These are phyloP conservation scores for Hippolais icterina DNA, from an alignment of 2,113 vertebrate species.

Conservation along the genomic window DNA sequence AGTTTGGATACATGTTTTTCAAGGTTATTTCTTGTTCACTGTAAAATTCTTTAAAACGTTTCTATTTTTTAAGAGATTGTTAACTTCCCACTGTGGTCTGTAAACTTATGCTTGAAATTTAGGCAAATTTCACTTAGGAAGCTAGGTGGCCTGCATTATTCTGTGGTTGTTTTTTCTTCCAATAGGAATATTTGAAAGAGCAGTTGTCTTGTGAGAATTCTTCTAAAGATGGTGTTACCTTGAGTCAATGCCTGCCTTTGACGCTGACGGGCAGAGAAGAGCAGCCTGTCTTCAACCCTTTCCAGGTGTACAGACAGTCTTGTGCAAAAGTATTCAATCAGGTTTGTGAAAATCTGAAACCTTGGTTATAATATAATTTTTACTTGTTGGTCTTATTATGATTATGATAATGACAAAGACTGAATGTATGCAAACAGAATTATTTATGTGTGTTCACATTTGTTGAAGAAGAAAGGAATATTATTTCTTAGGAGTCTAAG, in stretches of 20 bases:
- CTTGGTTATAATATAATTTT: background rate
- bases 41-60: background rate
- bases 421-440: background rate
- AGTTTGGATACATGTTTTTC: background rate
- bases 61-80: background rate
- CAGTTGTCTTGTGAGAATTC: constrained; percentile 70
- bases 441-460: background rate
- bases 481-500: background rate
- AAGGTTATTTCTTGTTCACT: background rate
- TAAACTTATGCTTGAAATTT: background rate
- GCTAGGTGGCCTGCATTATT: background rate
- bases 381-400: background rate
- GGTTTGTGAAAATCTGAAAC: constrained; percentile 76
- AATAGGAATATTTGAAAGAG: constrained; percentile 83
- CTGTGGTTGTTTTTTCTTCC: background rate
- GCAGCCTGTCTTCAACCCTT: constrained; percentile 80
- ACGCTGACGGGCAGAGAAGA: constrained; percentile 36
- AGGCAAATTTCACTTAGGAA: background rate
- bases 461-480: background rate
- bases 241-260: constrained; percentile 58
- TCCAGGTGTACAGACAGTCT: constrained; percentile 79
- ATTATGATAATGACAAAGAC: background rate
- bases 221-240: constrained; percentile 32
- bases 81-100: background rate
- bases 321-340: constrained; percentile 81